These are phyloP conservation scores for Norana najaformis DNA, from an alignment of 2,888 invertebrate genomes.

Conservation along the genomic window DNA sequence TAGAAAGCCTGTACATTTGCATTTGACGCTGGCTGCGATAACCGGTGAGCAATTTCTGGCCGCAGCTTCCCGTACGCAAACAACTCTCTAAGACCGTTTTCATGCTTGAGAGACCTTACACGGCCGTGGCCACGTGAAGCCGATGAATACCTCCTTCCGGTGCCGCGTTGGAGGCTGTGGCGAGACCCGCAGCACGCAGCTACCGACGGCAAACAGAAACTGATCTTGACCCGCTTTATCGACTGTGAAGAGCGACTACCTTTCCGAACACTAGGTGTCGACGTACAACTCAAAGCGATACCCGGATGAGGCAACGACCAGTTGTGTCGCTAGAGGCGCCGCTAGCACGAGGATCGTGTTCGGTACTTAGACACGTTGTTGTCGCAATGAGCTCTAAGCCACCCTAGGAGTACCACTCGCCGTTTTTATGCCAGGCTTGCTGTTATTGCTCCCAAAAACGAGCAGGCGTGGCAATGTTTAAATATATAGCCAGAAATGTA, in stretches of 20 bases:
- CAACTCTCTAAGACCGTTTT: not conserved
- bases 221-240: not conserved
- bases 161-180: not conserved
- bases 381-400: not conserved
- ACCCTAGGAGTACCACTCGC: not conserved
- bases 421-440: too few species aligned
- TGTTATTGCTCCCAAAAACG: too few species aligned
- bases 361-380: too few species aligned
- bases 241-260: not conserved
- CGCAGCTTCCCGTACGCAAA: not conserved
- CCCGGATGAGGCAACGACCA: not conserved
- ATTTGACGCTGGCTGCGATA: not conserved
- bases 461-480: too few species aligned
- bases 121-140: not conserved
- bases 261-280: not conserved
- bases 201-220: not conserved
- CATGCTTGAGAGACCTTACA: not conserved
- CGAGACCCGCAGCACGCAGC: not conserved
- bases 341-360: not conserved
- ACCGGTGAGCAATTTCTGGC: not conserved
- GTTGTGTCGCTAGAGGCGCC: constrained; percentile 13
- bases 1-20: too few species aligned
- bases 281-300: not conserved
- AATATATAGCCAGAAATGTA: too few species aligned
- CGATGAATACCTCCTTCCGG: not conserved